Conservation (phyloP, 30 jellyfish, hydroid and myxozoan species). For the Aurelia aurita complex sp. Pacific region DNA sequence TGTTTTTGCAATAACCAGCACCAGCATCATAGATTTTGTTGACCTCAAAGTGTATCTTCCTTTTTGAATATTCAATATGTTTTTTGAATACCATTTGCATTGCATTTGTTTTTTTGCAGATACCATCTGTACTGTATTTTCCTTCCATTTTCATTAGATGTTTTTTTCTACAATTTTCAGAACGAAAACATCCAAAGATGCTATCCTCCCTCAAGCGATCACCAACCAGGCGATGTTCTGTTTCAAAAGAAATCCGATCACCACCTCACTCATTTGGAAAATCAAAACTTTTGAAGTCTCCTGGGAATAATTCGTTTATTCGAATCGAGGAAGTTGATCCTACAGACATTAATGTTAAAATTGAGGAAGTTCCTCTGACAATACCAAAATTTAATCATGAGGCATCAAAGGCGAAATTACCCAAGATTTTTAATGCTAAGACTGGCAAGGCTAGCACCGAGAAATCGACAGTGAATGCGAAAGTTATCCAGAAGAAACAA, state of each 20-base stretch:
- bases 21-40: no score
- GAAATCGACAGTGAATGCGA: slow-evolving; percentile 28
- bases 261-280: slow-evolving; percentile 65
- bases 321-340: slow-evolving; percentile 96
- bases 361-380: slow-evolving; percentile 93
- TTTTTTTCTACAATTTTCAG: slow-evolving; percentile 27
- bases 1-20: no score
- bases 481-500: slow-evolving; percentile 66
- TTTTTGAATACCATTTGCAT: no score
- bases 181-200: slow-evolving; percentile 75
- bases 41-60: no score
- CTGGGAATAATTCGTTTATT: slow-evolving; percentile 68
- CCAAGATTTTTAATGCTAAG: slow-evolving; percentile 47
- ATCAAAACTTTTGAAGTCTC: slow-evolving; percentile 69
- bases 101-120: no score
- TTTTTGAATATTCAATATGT: no score
- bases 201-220: slow-evolving; percentile 73
- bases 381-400: slow-evolving; percentile 78
- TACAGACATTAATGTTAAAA: slow-evolving; percentile 80
- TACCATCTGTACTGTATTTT: no score
- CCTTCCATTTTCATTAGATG: background rate
- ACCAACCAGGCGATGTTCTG: slow-evolving; percentile 67
- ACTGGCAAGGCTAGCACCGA: slow-evolving; percentile 38
- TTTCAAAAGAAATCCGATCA: slow-evolving; percentile 51
- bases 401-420: slow-evolving; percentile 67